A percentile compares a stretch with the other conserved stretches of the same genome.
Evolutionary conservation across 2,797 vertebrate genomes (phyloP).

Genomic region (Hozukius guyotensis): DNA sequence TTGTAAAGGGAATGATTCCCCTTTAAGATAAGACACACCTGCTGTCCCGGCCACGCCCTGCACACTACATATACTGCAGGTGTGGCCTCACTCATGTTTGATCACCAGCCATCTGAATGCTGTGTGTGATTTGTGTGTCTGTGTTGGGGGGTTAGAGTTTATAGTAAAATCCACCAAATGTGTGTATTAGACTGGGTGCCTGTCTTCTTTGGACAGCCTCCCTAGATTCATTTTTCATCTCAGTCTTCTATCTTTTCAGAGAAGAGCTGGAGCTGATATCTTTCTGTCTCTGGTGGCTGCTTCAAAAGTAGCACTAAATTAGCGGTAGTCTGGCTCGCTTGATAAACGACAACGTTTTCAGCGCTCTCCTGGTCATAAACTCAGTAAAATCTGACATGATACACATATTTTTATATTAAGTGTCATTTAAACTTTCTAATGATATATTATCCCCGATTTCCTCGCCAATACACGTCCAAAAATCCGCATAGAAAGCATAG

Average conservation of each 20-base stretch:
- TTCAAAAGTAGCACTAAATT: not conserved
- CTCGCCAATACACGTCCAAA: not conserved
- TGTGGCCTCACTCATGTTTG: not conserved
- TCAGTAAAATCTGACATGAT: not conserved
- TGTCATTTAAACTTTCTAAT: not conserved
- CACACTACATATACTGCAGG: not conserved
- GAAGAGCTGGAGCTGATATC: not conserved
- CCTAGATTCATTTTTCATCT: not conserved
- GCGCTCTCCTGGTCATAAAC: not conserved
- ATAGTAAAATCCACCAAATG: not conserved
- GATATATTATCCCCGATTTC: not conserved
- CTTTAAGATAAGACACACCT: slow-evolving; percentile 19
- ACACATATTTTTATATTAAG: not conserved
- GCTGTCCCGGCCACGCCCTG: not conserved
- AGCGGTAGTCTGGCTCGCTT: not conserved
- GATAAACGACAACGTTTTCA: not conserved
- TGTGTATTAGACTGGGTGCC: not conserved
- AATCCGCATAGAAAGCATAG: not conserved
- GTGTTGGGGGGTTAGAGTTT: not conserved
- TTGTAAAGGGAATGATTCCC: not conserved
- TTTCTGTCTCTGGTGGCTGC: not conserved
- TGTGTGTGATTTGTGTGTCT: not conserved
- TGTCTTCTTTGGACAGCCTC: not conserved
- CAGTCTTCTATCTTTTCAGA: not conserved
- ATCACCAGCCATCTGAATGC: not conserved